Evolutionary conservation across 2,888 invertebrate genomes (phyloP).

Genomic region (Calliscelio sp.): DNA sequence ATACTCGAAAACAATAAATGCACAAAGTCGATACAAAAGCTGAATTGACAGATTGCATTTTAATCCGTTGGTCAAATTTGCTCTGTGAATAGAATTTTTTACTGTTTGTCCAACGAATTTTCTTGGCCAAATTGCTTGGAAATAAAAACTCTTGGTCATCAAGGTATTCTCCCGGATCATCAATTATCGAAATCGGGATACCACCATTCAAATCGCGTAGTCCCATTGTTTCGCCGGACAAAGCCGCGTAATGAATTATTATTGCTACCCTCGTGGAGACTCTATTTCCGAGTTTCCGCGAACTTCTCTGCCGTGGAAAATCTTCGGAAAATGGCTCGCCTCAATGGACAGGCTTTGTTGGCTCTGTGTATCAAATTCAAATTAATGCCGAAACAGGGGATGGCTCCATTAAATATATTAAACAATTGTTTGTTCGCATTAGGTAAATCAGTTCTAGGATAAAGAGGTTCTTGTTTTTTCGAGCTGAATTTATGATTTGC

Average conservation of each 20-base stretch:
- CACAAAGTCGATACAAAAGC: too few species aligned
- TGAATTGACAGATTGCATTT: too few species aligned
- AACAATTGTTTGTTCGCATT: not conserved
- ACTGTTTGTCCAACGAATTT: not conserved
- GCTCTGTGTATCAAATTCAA: not conserved
- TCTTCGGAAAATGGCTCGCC: slow-evolving; percentile 2
- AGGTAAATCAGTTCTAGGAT: not conserved
- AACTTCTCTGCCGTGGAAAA: slow-evolving; percentile 30
- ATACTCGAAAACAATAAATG: too few species aligned
- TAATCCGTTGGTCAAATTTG: too few species aligned
- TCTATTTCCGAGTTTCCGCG: slow-evolving; percentile 15
- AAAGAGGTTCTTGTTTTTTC: not conserved
- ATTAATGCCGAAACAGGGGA: too few species aligned
- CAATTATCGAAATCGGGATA: slow-evolving; percentile 48
- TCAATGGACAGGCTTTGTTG: not conserved
- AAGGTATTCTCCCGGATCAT: slow-evolving; percentile 30
- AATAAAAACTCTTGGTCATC: slow-evolving; percentile 21
- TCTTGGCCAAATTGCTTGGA: not conserved
- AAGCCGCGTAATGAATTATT: slow-evolving; percentile 80
- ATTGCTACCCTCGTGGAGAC: slow-evolving; percentile 45
- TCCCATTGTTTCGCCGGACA: slow-evolving; percentile 79
- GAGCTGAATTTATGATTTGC: not conserved
- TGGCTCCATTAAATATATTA: slow-evolving; percentile 1
- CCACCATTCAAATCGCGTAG: slow-evolving; percentile 56
- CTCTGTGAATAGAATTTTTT: too few species aligned